Percentiles rank a stretch among this genome's conserved stretches.
These are phyloP conservation scores for Eclectus roratus DNA, from an alignment of 2,113 vertebrate species.

Conservation along the genomic window DNA sequence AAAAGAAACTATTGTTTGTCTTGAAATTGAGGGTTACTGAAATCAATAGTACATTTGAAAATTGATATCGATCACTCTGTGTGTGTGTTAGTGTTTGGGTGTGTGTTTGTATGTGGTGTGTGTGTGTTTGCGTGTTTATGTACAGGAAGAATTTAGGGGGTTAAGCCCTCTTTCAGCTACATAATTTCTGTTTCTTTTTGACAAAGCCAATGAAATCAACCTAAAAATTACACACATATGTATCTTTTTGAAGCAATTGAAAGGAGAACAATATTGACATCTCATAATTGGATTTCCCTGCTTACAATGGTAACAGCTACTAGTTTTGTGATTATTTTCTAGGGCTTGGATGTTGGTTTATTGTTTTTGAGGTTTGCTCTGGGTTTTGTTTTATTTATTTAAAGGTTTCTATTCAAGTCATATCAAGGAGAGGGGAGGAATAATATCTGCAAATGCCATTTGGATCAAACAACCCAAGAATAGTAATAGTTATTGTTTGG, in stretches of 20 bases:
- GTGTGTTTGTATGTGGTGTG: not conserved
- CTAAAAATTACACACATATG: conserved; percentile 52
- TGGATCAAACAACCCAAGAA: conserved; percentile 56
- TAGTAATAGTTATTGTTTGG: conserved; percentile 56
- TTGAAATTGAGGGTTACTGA: conserved; percentile 73
- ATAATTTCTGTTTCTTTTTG: conserved; percentile 43
- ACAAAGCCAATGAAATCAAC: conserved; percentile 38
- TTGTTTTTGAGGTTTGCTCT: conserved; percentile 33
- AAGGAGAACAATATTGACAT: conserved; percentile 54
- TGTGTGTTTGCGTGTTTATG: not conserved
- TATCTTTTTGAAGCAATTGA: conserved; percentile 50
- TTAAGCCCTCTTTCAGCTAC: not conserved
- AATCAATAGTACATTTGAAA: conserved; percentile 80
- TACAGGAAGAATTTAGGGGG: not conserved
- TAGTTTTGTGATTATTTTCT: conserved; percentile 55
- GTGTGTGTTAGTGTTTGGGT: not conserved
- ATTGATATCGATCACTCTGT: conserved; percentile 68
- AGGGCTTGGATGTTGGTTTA: conserved; percentile 1
- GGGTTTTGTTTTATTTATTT: conserved; percentile 56
- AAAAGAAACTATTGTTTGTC: conserved; percentile 73
- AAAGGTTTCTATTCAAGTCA: conserved; percentile 53
- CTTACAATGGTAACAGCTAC: conserved; percentile 14
- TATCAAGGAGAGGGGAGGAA: conserved; percentile 19
- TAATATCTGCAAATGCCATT: conserved; percentile 54
- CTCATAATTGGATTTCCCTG: conserved; percentile 65